Percentiles rank a stretch among this genome's conserved stretches.
phyloP scores from a whole-genome alignment of 2,797 vertebrate species.

The Anguilla marmorata region DNA sequence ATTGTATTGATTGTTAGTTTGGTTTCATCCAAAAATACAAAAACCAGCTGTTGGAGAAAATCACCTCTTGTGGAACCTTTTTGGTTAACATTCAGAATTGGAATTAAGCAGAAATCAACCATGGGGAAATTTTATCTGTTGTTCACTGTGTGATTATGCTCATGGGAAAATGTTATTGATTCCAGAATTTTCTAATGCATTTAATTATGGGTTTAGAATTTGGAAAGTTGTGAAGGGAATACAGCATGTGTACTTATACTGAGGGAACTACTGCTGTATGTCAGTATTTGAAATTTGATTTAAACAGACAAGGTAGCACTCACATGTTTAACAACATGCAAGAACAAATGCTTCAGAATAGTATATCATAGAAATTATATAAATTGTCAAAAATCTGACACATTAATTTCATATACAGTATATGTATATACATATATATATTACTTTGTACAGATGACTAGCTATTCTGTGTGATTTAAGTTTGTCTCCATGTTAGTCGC shows the following conservation, averaged over 20 bases:
- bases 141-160: not conserved
- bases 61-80: not conserved
- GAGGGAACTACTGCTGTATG: not conserved
- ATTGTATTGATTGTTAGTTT: not conserved
- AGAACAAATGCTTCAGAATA: not conserved
- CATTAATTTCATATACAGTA: not conserved
- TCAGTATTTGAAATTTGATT: constrained; percentile 6
- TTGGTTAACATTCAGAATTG: not conserved
- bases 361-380: not conserved
- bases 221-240: not conserved
- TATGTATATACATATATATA: constrained; percentile 66
- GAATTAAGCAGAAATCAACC: not conserved
- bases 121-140: not conserved
- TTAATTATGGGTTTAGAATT: constrained; percentile 3
- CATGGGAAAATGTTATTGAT: not conserved
- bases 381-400: not conserved
- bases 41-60: not conserved
- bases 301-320: not conserved
- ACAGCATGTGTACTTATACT: not conserved
- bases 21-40: not conserved
- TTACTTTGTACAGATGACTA: constrained; percentile 67
- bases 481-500: constrained; percentile 42
- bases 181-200: not conserved
- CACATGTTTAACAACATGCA: not conserved
- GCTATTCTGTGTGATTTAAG: constrained; percentile 56